Conservation (phyloP, 1,140 invertebrate species). For the Battus philenor region DNA sequence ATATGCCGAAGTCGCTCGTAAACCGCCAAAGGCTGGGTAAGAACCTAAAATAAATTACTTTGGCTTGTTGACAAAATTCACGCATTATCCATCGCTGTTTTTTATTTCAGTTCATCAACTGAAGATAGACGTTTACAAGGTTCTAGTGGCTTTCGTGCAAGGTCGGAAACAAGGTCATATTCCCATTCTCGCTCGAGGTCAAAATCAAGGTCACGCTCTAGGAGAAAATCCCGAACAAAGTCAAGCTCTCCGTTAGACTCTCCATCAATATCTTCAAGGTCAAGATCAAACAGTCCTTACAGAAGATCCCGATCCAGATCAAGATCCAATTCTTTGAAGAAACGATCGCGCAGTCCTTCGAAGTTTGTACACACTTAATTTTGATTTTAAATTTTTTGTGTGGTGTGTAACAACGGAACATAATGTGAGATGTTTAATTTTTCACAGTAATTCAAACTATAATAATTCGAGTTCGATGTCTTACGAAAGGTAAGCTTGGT, state of each 20-base stretch:
- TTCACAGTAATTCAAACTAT: constrained; percentile 48
- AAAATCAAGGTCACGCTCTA: constrained; percentile 37
- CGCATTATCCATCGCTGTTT: no score
- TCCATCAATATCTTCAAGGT: constrained; percentile 51
- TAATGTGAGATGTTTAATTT: constrained; percentile 16
- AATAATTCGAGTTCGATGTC: constrained; percentile 58
- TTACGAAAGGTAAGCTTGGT: constrained; percentile 55
- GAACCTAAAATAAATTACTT: not conserved
- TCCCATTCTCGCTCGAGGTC: constrained; percentile 34
- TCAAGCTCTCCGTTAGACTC: constrained; percentile 31
- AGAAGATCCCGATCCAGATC: constrained; percentile 16
- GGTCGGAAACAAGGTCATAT: constrained; percentile 16
- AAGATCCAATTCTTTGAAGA: constrained; percentile 26
- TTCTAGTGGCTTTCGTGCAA: constrained; percentile 25
- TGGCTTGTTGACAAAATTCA: no score
- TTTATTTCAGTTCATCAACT: constrained; percentile 18
- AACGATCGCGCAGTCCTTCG: constrained; percentile 44
- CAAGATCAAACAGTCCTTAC: constrained; percentile 24
- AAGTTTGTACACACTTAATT: constrained; percentile 54
- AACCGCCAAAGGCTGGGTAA: constrained; percentile 36
- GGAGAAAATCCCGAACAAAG: constrained; percentile 36
- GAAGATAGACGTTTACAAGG: constrained; percentile 4
- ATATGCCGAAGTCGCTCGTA: constrained; percentile 55
- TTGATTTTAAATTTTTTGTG: not conserved
- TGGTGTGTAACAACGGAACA: not conserved